Evolutionary conservation across 1,140 invertebrate genomes (phyloP).

Genomic region (Myzus persicae): DNA sequence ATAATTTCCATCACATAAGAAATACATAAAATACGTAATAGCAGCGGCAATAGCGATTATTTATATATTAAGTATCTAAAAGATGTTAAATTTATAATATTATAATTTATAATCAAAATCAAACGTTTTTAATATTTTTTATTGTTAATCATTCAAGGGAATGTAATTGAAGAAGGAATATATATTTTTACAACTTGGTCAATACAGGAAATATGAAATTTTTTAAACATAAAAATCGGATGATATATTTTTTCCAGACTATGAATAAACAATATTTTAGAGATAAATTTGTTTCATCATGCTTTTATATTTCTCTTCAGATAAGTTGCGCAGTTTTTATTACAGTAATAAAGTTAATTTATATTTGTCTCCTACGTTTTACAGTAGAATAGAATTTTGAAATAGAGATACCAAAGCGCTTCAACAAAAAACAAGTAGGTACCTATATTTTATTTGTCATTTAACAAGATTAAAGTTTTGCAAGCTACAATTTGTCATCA

Average conservation of each 20-base stretch:
- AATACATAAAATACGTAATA: no score
- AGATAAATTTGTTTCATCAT: not conserved
- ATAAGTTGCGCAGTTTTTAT: constrained; percentile 38
- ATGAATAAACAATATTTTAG: not conserved
- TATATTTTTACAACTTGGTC: not conserved
- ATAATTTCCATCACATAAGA: no score
- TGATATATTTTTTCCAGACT: not conserved
- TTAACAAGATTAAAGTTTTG: constrained; percentile 42
- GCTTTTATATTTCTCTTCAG: not conserved
- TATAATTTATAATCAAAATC: not conserved
- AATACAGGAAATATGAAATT: not conserved
- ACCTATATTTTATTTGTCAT: constrained; percentile 24
- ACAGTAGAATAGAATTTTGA: not conserved
- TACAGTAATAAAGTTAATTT: constrained; percentile 51
- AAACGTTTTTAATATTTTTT: not conserved
- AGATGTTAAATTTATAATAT: not conserved
- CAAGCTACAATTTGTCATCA: constrained; percentile 15
- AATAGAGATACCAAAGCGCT: constrained; percentile 13
- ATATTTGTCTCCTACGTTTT: not conserved
- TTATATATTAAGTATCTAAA: not conserved
- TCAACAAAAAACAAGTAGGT: constrained; percentile 6
- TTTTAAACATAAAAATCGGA: not conserved
- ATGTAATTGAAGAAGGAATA: not conserved
- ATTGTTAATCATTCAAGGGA: not conserved
- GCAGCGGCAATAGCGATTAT: not conserved